Percentiles rank a stretch among this genome's conserved stretches.
Conservation (phyloP, 1,140 invertebrate genomes). For the Anagrus nilaparvatae region DNA sequence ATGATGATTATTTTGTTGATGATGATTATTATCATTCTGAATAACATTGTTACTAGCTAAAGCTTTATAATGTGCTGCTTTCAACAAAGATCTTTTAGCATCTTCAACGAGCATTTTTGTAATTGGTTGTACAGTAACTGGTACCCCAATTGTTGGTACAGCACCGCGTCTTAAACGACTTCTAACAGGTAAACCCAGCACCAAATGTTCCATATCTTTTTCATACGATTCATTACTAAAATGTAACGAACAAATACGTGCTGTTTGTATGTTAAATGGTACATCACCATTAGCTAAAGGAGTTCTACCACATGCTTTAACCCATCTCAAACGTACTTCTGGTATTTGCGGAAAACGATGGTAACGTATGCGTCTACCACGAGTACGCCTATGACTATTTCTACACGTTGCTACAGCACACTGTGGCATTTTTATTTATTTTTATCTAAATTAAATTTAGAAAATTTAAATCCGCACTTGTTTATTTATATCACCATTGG, state of each 20-base stretch:
- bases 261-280: constrained; percentile 46
- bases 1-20: too few relatives aligned
- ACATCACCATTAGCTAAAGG: constrained; percentile 37
- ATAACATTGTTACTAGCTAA: too few relatives aligned
- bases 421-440: constrained; percentile 42
- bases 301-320: constrained; percentile 42
- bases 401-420: constrained; percentile 48
- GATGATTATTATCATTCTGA: too few relatives aligned
- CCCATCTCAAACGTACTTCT: constrained; percentile 43
- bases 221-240: constrained; percentile 47
- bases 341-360: constrained; percentile 48
- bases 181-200: constrained; percentile 45
- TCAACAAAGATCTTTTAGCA: constrained; percentile 36
- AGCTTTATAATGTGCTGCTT: constrained; percentile 34
- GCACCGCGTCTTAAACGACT: constrained; percentile 44
- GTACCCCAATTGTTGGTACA: constrained; percentile 45
- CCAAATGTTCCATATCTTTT: constrained; percentile 47
- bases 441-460: too few relatives aligned
- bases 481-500: too few relatives aligned
- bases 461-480: too few relatives aligned
- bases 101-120: constrained; percentile 40
- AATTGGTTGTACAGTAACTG: constrained; percentile 39
- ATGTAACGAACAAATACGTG: constrained; percentile 47
- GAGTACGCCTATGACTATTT: constrained; percentile 48
- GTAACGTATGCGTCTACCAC: constrained; percentile 46